phyloP scores from a whole-genome alignment of 2,888 invertebrate genomes.

The Dorcus hopei region DNA sequence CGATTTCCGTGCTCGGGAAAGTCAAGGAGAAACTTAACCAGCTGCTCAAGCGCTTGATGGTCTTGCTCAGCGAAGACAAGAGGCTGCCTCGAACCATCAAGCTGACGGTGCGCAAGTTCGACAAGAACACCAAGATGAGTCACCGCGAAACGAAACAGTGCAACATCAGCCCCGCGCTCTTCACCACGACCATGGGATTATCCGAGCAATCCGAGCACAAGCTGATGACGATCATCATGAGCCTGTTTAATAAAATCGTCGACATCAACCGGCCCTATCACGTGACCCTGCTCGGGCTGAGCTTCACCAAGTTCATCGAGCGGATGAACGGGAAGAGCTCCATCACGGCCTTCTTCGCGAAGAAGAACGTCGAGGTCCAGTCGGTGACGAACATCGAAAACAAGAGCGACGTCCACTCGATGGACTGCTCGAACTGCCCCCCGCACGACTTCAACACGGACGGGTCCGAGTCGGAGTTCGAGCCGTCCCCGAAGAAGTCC shows the following conservation, averaged over 20 bases:
- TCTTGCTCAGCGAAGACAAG: conserved; percentile 73
- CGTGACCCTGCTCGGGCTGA: conserved; percentile 75
- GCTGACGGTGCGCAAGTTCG: conserved; percentile 71
- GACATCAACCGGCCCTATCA: conserved; percentile 73
- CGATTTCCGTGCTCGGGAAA: conserved; percentile 69
- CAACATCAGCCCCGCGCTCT: conserved; percentile 66
- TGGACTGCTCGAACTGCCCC: conserved; percentile 26
- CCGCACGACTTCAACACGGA: conserved; percentile 56
- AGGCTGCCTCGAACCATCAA: conserved; percentile 73
- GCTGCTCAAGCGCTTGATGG: conserved; percentile 65
- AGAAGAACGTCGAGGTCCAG: conserved; percentile 76
- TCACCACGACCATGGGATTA: conserved; percentile 48
- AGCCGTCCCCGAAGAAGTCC: conserved; percentile 74
- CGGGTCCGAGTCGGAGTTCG: conserved; percentile 65
- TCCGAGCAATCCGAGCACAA: conserved; percentile 61
- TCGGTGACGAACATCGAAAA: conserved; percentile 67
- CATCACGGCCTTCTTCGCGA: conserved; percentile 71
- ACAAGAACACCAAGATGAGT: conserved; percentile 63
- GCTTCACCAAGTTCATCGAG: conserved; percentile 80
- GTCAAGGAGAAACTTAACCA: conserved; percentile 70
- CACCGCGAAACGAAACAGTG: conserved; percentile 75
- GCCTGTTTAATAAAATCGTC: conserved; percentile 70
- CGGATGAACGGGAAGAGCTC: conserved; percentile 66
- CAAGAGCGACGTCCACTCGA: conserved; percentile 35
- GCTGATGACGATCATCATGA: conserved; percentile 68